Base-by-base conservation (phyloP, 2,888 invertebrate genomes). In the Trichacis sp. region DNA sequence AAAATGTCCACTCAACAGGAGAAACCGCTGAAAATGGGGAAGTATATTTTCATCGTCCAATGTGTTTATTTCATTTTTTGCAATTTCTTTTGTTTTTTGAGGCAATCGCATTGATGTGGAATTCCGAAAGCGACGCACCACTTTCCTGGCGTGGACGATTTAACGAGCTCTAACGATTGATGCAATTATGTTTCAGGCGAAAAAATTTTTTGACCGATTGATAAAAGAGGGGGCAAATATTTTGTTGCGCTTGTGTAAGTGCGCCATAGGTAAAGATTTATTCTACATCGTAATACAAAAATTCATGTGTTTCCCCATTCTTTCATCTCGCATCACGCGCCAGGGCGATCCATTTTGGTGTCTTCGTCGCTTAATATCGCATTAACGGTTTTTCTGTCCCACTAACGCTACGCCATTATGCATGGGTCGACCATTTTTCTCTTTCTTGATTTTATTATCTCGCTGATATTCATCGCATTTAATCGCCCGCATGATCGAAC, bases 121-220 rank as follows among this genome's bases (percentile, higher is more conserved):
- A 64, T 64, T 59, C 1, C 53, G 53, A 57, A 49, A 20, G 52
- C 36, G 54, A 50, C 53, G 48, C 63, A 58, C 48, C 46, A 50
- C 29, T 19, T 45, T 45, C 5, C 24, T 8, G 24, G 8, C 4
- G n/a, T n/a, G 4, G 24, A 24, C 24, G 24, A 5, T 24, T 24
- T 24, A 24, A 3, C 24, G 8, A 24, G 24, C 24, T 24, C 24
- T 24, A 24, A 24, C 24, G 24, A 24, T 5, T 12, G 46, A 68
- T 64, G 72, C 72, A 75, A 80, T 80, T 83, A 77, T 83, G 81
- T 83, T 83, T 79, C 83, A 83, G 82, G 79, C 78, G 76, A 72
- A 81, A 82, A 78, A 79, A 73, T 75, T 77, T 81, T 80, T 77
- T n/a, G n/a, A n/a, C n/a, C 74, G 79, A 81, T 73, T 78, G 76